A percentile compares a stretch with the other conserved stretches of the same genome.
phyloP scores from a whole-genome alignment of 1,140 invertebrate genomes.

The Zaprionus inermis region DNA sequence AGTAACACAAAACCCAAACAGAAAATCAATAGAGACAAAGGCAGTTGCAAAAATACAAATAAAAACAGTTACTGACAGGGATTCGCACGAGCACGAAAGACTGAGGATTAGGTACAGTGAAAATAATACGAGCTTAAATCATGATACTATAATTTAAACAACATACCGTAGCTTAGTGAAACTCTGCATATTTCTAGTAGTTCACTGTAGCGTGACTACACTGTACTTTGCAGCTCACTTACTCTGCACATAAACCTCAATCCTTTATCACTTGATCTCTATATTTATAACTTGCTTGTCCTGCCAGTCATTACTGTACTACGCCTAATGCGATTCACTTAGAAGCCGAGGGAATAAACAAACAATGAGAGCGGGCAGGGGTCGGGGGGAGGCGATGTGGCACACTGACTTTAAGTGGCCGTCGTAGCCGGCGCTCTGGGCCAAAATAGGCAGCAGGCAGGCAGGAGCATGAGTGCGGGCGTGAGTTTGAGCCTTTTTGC shows the following conservation, averaged over 20 bases:
- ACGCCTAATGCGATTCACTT: conserved; percentile 24
- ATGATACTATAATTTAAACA: too few species aligned
- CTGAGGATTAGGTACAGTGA: conserved; percentile 15
- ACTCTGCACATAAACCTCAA: neutral
- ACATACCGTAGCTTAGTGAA: too few species aligned
- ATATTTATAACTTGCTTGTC: conserved; percentile 15
- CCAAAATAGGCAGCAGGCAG: conserved; percentile 42
- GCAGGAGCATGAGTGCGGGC: neutral
- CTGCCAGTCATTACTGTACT: conserved; percentile 39
- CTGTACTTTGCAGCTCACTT: neutral
- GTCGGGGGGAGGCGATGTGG: too few species aligned
- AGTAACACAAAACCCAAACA: conserved; percentile 52
- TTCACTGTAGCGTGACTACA: neutral
- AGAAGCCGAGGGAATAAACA: conserved; percentile 42
- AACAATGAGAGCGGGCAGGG: conserved; percentile 46
- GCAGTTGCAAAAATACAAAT: conserved; percentile 25
- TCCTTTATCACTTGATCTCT: neutral
- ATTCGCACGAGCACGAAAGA: neutral
- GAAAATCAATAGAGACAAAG: conserved; percentile 65
- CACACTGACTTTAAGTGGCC: conserved; percentile 45
- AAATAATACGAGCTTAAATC: conserved; percentile 15
- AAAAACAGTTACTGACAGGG: conserved; percentile 28
- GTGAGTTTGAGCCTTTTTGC: conserved; percentile 13
- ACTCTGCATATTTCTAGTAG: too few species aligned
- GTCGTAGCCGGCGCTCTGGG: conserved; percentile 30